Base-by-base conservation (phyloP, 2,888 invertebrate species). In the Therioaphis trifolii region DNA sequence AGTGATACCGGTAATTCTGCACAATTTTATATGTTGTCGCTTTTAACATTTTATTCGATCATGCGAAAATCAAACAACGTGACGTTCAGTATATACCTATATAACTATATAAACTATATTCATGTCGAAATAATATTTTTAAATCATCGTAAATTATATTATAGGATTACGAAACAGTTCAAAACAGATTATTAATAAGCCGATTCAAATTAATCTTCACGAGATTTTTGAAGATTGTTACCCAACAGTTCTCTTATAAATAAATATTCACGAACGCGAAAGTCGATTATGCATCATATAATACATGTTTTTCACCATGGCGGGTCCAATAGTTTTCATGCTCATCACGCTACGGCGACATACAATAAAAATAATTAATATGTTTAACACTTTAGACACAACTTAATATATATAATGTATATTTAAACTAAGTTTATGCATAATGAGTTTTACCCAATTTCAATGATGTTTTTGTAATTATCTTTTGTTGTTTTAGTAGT, bases 381-480 rank as follows among this genome's bases (percentile, higher is more conserved):
- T 27, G 9, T 76, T 43, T 18, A 40, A 75, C 11, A 63, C 27
- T 63, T 63, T 24, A 29, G 14, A n/a, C 7, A 18, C 15, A 15
- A 71, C 14, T 71, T 21, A 46, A 52, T 18, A n/a, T 21, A 29
- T 58, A 55, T 15, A 40, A 18, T 12, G 1, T 21, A n/a, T 21
- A 7, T 66, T 66, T 11, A 35, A 24, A n/a, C n/a, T n/a, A n/a
- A n/a, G n/a, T n/a, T n/a, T n/a, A n/a, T n/a, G n/a, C n/a, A n/a
- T n/a, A n/a, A n/a, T n/a, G n/a, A n/a, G n/a, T n/a, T n/a, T 29
- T 72, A 82, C 80, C 80, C 80, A 11, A 82, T 82, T 49, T 61
- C n/a, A 1, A 4, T 14, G 21, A 82, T 82, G 24, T 24, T 63
- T 29, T 72, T 63, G 29, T 82, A 82, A 63, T 82, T 82, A 5